phyloP scores from a whole-genome alignment of 2,888 invertebrate species.

The Nomada ruficornis region DNA sequence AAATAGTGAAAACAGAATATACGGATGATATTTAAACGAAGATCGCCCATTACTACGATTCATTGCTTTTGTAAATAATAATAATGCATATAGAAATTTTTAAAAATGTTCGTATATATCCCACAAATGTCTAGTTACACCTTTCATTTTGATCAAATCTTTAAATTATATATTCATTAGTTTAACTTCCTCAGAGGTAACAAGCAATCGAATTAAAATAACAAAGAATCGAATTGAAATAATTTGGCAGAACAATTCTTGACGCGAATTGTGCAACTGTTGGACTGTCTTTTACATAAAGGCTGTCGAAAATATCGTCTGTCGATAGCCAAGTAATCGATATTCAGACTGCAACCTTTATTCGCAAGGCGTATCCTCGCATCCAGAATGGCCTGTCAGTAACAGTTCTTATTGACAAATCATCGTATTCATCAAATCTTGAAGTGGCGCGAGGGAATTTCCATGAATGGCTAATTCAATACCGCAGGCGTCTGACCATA shows the following conservation, averaged over 20 bases:
- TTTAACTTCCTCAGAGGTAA: not conserved
- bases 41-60: not conserved
- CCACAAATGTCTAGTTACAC: too few species aligned
- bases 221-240: not conserved
- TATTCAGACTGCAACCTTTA: constrained; percentile 36
- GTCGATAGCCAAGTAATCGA: constrained; percentile 30
- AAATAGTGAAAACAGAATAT: not conserved
- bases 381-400: constrained; percentile 21
- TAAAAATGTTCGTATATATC: too few species aligned
- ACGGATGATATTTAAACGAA: not conserved
- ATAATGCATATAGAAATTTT: too few species aligned
- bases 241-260: not conserved
- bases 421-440: constrained; percentile 33
- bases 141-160: too few species aligned
- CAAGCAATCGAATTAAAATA: not conserved
- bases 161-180: not conserved
- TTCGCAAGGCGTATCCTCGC: constrained; percentile 30
- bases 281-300: constrained; percentile 3
- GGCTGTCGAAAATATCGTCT: constrained; percentile 29
- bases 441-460: constrained; percentile 17
- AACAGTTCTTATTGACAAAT: constrained; percentile 47
- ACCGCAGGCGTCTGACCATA: constrained; percentile 37
- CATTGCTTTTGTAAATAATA: too few species aligned
- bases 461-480: constrained; percentile 48
- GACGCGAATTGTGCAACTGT: constrained; percentile 2